These are phyloP conservation scores for Doris montereyensis DNA, from an alignment of 2,888 invertebrate genomes.

Conservation along the genomic window DNA sequence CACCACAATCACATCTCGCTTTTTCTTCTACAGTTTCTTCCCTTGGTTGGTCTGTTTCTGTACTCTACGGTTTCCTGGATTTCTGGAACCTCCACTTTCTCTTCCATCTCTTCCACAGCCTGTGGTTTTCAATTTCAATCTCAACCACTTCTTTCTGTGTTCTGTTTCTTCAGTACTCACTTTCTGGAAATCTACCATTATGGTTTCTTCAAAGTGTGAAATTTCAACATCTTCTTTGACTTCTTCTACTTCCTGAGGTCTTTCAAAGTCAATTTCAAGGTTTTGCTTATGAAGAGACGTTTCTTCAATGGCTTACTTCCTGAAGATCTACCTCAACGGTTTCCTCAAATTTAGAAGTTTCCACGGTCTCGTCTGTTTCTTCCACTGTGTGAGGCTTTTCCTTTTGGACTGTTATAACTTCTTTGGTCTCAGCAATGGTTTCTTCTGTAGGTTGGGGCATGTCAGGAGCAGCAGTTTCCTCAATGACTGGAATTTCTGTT, in stretches of 20 bases:
- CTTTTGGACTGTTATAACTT: slow-evolving; percentile 42
- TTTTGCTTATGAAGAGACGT: slow-evolving; percentile 46
- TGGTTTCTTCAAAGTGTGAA: slow-evolving; percentile 44
- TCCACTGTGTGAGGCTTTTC: slow-evolving; percentile 46
- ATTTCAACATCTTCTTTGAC: slow-evolving; percentile 41
- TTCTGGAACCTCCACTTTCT: background rate
- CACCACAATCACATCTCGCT: slow-evolving; percentile 36
- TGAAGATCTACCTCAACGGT: slow-evolving; percentile 1
- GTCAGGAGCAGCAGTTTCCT: slow-evolving; percentile 38
- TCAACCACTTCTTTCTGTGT: slow-evolving; percentile 43
- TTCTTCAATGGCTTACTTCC: slow-evolving; percentile 46
- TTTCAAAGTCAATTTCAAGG: slow-evolving; percentile 42
- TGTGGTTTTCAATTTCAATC: slow-evolving; percentile 46
- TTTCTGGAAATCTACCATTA: slow-evolving; percentile 42
- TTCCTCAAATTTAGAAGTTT: slow-evolving; percentile 24
- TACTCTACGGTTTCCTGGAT: slow-evolving; percentile 35
- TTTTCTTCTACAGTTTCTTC: slow-evolving; percentile 43
- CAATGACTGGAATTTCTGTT: slow-evolving; percentile 24
- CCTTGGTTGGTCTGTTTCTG: slow-evolving; percentile 26
- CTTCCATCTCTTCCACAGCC: slow-evolving; percentile 32
- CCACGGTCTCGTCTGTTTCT: slow-evolving; percentile 32
- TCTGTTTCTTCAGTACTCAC: slow-evolving; percentile 43
- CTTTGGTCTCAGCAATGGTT: slow-evolving; percentile 40
- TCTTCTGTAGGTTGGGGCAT: slow-evolving; percentile 44
- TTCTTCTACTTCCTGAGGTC: slow-evolving; percentile 43